A percentile compares a stretch with the other conserved stretches of the same genome.
Evolutionary conservation across 2,888 invertebrate species (phyloP).

Genomic region (Tolmerus cingulatus): DNA sequence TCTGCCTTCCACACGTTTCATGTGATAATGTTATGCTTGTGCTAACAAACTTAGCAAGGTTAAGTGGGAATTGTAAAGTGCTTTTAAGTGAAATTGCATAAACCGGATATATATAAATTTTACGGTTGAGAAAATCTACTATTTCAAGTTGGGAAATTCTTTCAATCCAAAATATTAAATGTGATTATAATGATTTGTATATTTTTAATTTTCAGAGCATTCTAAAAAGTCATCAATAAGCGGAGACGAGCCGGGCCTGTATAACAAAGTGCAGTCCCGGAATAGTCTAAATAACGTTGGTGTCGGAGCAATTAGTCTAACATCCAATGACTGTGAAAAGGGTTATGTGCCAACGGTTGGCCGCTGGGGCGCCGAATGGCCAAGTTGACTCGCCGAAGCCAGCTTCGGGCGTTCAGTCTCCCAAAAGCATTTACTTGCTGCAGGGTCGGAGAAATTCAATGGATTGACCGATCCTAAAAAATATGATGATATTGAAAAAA

Average conservation of each 20-base stretch:
- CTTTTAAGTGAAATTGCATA: neutral
- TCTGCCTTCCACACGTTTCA: neutral
- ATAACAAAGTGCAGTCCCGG: constrained; percentile 67
- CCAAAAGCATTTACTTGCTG: constrained; percentile 48
- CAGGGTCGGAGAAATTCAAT: constrained; percentile 49
- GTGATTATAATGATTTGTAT: neutral
- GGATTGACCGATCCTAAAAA: constrained; percentile 56
- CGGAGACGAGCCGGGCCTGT: constrained; percentile 71
- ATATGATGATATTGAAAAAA: constrained; percentile 43
- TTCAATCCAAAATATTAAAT: neutral
- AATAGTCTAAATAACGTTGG: constrained; percentile 65
- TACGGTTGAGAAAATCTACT: neutral
- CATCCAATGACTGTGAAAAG: constrained; percentile 67
- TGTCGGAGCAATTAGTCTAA: constrained; percentile 56
- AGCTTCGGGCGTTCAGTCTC: constrained; percentile 64
- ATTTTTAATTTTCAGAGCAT: constrained; percentile 70
- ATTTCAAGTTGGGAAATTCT: neutral
- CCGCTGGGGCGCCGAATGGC: constrained; percentile 94
- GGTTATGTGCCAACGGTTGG: constrained; percentile 81
- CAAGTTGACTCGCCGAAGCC: constrained; percentile 92
- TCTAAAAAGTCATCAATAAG: constrained; percentile 73
- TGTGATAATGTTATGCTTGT: neutral
- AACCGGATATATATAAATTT: neutral
- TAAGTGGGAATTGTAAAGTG: neutral
- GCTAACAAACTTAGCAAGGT: neutral